Evolutionary conservation across 1,140 invertebrate species (phyloP).

Genomic region (Trinorchestia longiramus): DNA sequence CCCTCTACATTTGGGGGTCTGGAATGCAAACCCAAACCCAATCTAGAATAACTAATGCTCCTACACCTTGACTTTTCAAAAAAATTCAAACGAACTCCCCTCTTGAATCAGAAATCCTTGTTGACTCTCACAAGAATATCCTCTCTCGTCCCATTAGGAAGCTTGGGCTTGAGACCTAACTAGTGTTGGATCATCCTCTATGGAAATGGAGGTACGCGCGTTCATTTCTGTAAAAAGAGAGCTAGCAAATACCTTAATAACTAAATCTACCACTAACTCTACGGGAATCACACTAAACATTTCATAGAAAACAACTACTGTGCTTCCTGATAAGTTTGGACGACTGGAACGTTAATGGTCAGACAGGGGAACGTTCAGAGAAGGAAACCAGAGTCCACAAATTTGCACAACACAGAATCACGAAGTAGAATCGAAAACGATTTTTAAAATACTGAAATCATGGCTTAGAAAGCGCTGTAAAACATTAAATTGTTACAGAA

Average conservation of each 20-base stretch:
- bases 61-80: no score
- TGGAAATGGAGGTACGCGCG: not conserved
- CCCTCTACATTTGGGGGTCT: no score
- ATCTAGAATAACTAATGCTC: no score
- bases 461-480: not conserved
- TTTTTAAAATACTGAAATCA: not conserved
- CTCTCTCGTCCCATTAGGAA: no score
- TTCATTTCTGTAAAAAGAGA: not conserved
- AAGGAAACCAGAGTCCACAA: not conserved
- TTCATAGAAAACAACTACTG: slow-evolving; percentile 1
- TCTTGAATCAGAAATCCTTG: no score
- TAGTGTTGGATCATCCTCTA: no score
- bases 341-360: not conserved
- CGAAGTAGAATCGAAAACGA: not conserved
- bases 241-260: not conserved
- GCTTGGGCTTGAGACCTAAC: no score
- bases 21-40: no score
- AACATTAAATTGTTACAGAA: not conserved
- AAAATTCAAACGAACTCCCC: no score
- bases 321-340: not conserved
- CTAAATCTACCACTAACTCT: not conserved
- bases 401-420: not conserved
- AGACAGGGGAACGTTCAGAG: not conserved
- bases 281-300: slow-evolving; percentile 7
- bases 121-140: no score